Base-by-base conservation (phyloP, 2,113 vertebrate genomes). In the Apteryx mantelli region DNA sequence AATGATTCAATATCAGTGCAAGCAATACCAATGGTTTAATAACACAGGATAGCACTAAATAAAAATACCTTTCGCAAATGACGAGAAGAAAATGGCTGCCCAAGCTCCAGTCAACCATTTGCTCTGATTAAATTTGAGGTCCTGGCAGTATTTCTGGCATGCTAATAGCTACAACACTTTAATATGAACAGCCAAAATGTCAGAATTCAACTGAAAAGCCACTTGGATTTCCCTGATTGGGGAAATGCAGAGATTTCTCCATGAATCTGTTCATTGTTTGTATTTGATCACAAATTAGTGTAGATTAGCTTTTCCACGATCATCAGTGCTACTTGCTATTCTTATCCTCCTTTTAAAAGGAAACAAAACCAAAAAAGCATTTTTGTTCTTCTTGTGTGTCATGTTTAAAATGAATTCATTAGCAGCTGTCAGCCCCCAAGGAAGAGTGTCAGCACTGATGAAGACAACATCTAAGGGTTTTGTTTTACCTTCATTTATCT, bases 381-480 rank as follows among this genome's bases (percentile, higher is more conserved):
- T 93, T 96, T 96, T 83, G 50, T 94, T 96, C 64, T 92, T 95
- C 56, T 70, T 95, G 40, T 91, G 48, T 95, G 96, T 97, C 93
- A 86, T 89, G 85, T 96, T 97, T 96, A 98, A 98, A 97, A 97
- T 94, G 40, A 97, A 97, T 96, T 98, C 88, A 96, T 97, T 98
- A 98, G 87, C 97, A 98, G 89, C 94, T 98, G 97, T 95, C 98
- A 98, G 92, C 69, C 81, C 89, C 55, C 64, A 94, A 96, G 89
- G 89, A 91, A 92, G 96, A 95, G 83, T 94, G 87, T 96, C 96
- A 97, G 42, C 89, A 93, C 55, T 95, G 95, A 96, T 97, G 96
- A 97, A 97, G 96, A 95, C 95, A 97, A 85, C 92, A 96, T 97
- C 96, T 97, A 89, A 97, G 97, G 92, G 96, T 98, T 97, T 98